These are phyloP conservation scores for Sapayoa aenigma DNA, from an alignment of 2,113 vertebrate species.

Conservation along the genomic window DNA sequence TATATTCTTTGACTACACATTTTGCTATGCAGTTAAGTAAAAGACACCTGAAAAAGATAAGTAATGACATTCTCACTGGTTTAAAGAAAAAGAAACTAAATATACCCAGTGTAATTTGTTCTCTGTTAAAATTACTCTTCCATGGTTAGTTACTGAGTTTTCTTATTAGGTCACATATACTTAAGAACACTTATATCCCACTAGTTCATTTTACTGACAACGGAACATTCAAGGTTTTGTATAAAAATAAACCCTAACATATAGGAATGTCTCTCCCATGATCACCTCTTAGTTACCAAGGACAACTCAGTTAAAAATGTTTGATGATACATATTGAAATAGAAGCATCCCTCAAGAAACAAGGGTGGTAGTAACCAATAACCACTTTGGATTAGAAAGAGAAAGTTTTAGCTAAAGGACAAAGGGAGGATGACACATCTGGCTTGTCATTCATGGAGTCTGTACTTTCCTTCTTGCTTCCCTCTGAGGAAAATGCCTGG, in stretches of 20 bases:
- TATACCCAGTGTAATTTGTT: constrained; percentile 35
- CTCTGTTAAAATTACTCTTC: constrained; percentile 55
- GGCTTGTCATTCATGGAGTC: neutral
- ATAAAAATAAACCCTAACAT: neutral
- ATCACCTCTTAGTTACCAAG: neutral
- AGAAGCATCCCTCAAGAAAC: neutral
- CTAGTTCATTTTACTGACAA: neutral
- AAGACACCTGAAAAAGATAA: constrained; percentile 4
- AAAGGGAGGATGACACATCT: neutral
- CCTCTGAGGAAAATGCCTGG: neutral
- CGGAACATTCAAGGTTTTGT: neutral
- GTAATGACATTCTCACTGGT: neutral
- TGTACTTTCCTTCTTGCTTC: neutral
- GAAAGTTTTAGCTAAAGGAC: neutral
- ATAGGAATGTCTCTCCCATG: neutral
- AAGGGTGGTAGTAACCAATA: neutral
- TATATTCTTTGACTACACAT: neutral
- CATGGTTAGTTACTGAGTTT: constrained; percentile 31
- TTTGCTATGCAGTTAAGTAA: neutral
- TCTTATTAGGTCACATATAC: constrained; percentile 43
- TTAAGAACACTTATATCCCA: constrained; percentile 26
- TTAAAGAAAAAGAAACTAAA: constrained; percentile 56
- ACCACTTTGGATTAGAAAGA: neutral
- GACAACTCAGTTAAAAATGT: neutral
- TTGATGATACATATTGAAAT: accelerated